phyloP scores from a whole-genome alignment of 1,140 invertebrate species.

The Lepidurus apus region DNA sequence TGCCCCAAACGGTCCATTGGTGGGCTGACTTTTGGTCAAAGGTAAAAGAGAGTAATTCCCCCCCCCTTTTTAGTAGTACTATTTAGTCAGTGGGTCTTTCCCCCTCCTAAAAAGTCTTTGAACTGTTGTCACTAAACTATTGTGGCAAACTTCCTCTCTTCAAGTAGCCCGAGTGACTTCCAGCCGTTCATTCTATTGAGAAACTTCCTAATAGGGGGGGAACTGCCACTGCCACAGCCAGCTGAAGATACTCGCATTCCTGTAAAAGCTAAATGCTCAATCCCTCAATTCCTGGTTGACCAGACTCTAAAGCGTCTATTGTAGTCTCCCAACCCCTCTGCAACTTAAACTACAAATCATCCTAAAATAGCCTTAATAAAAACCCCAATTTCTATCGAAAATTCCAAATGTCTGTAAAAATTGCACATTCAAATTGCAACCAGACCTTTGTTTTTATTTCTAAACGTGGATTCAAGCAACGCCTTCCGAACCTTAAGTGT shows the following conservation, averaged over 20 bases:
- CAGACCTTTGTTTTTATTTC: too few species aligned
- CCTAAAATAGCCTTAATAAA: too few species aligned
- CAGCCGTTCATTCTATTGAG: slow-evolving; percentile 17
- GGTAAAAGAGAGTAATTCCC: neutral
- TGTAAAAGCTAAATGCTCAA: neutral
- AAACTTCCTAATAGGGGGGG: neutral
- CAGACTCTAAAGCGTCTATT: too few species aligned
- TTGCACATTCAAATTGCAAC: too few species aligned
- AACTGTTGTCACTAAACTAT: slow-evolving; percentile 16
- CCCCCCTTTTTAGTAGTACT: neutral
- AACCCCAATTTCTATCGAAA: too few species aligned
- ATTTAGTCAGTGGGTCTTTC: neutral
- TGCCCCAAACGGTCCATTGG: too few species aligned
- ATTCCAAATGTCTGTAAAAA: too few species aligned
- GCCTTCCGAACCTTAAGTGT: too few species aligned
- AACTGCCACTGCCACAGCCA: neutral
- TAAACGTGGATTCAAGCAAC: too few species aligned
- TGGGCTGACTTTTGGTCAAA: neutral
- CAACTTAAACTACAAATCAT: too few species aligned
- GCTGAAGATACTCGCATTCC: slow-evolving; percentile 1
- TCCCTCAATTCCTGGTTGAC: too few species aligned
- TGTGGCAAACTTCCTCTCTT: slow-evolving; percentile 17
- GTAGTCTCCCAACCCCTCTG: too few species aligned
- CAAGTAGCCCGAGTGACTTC: slow-evolving; percentile 17
- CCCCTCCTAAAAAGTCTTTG: slow-evolving; percentile 1